phyloP scores from a whole-genome alignment of 2,888 invertebrate species.

The Cephus rjabovi region DNA sequence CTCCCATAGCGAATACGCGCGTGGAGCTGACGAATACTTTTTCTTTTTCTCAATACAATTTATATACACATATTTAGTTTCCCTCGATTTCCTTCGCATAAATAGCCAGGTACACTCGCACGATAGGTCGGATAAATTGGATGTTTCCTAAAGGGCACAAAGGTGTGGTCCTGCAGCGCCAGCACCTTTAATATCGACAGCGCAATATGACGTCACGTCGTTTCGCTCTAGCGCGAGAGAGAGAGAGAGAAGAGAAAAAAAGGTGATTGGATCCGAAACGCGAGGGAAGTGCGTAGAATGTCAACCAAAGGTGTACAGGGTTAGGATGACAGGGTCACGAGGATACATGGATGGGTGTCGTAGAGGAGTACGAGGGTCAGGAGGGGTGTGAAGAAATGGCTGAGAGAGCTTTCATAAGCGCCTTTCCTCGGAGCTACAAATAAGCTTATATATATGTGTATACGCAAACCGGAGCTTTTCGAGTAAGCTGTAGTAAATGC shows the following conservation, averaged over 20 bases:
- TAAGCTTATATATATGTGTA: constrained; percentile 11
- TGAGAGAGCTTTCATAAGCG: constrained; percentile 18
- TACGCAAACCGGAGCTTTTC: background rate
- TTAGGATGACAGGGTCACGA: background rate
- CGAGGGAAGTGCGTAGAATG: constrained; percentile 27
- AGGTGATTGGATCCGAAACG: constrained; percentile 47
- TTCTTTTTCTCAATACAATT: background rate
- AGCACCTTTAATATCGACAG: constrained; percentile 28
- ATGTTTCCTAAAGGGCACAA: background rate
- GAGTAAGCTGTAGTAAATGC: background rate
- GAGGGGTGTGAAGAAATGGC: background rate
- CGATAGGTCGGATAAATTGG: too few relatives aligned
- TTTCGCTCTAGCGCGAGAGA: background rate
- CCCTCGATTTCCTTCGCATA: too few relatives aligned
- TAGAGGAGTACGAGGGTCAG: background rate
- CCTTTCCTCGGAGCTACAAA: constrained; percentile 11
- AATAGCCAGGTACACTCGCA: too few relatives aligned
- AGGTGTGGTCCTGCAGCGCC: constrained; percentile 23
- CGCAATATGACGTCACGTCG: constrained; percentile 28
- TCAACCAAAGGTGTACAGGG: background rate
- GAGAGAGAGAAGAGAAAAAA: constrained; percentile 31
- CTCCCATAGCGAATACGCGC: background rate
- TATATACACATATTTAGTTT: too few relatives aligned
- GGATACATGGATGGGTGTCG: background rate
- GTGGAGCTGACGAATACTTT: background rate